These are phyloP conservation scores for Argyrosomus japonicus DNA, from an alignment of 2,113 vertebrate genomes.

Conservation along the genomic window DNA sequence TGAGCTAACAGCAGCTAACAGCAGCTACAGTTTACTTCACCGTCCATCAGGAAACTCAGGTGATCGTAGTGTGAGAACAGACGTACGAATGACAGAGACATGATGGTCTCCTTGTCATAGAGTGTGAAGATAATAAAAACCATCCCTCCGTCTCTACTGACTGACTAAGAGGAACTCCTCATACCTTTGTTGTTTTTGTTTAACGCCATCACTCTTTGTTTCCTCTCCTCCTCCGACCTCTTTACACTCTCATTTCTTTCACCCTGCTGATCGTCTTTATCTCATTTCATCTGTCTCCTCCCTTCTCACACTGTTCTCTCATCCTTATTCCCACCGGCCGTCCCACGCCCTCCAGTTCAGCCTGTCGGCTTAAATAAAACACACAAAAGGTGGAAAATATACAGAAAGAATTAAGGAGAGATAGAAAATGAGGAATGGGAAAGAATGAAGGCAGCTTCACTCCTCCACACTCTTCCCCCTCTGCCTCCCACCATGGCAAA, in stretches of 20 bases:
- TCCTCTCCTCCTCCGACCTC: conserved; percentile 12
- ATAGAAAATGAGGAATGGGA: conserved; percentile 71
- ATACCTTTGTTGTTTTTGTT: too few relatives aligned
- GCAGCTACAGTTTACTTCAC: too few relatives aligned
- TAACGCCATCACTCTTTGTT: conserved; percentile 26
- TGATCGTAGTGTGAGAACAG: too few relatives aligned
- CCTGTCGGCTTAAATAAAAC: conserved; percentile 82
- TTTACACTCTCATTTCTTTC: conserved; percentile 33
- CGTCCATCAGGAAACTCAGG: too few relatives aligned
- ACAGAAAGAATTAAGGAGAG: conserved; percentile 62
- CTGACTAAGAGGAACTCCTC: not conserved
- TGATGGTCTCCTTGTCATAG: too few relatives aligned
- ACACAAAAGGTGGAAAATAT: conserved; percentile 71
- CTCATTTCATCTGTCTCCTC: conserved; percentile 60
- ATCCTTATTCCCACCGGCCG: conserved; percentile 43
- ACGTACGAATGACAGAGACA: too few relatives aligned
- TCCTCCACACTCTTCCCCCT: conserved; percentile 61
- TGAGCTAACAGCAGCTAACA: too few relatives aligned
- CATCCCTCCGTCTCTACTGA: not conserved
- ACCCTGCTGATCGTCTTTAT: conserved; percentile 56
- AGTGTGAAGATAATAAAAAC: too few relatives aligned
- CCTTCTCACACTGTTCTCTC: conserved; percentile 51
- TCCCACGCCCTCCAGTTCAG: conserved; percentile 68
- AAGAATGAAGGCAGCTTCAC: conserved; percentile 78
- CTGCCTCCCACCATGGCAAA: conserved; percentile 86